phyloP scores from a whole-genome alignment of 2,113 vertebrate genomes.

The Cochlearius cochlearius region DNA sequence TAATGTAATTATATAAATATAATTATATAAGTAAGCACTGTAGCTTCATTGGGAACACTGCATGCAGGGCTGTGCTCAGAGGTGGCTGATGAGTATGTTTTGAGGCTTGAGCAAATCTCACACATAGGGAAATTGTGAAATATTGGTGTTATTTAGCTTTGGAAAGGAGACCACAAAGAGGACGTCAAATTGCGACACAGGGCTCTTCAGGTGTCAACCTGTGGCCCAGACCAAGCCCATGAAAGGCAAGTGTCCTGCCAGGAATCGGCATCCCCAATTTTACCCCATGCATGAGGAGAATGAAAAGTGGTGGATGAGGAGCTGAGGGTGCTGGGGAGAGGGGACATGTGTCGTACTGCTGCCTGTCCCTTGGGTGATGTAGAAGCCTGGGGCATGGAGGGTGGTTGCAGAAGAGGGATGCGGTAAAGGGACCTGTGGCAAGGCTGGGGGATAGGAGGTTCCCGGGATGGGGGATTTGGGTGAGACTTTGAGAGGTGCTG shows the following conservation, averaged over 20 bases:
- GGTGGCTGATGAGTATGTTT: not conserved
- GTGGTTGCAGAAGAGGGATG: not conserved
- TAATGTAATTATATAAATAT: conserved; percentile 43
- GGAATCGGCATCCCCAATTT: not conserved
- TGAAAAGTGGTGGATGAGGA: not conserved
- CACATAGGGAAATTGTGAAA: not conserved
- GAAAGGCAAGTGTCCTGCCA: not conserved
- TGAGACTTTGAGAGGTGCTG: not conserved
- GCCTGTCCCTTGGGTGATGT: not conserved
- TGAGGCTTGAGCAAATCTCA: not conserved
- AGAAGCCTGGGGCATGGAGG: not conserved
- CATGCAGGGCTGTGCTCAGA: not conserved
- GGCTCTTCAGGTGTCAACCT: not conserved
- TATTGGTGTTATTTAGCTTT: not conserved
- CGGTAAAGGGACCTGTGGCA: not conserved
- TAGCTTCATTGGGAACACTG: not conserved
- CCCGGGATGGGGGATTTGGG: not conserved
- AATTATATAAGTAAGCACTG: conserved; percentile 13
- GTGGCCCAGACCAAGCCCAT: not conserved
- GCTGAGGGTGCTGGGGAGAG: not conserved
- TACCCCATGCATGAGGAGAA: not conserved
- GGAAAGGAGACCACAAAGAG: not conserved
- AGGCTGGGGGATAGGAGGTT: not conserved
- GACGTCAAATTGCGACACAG: not conserved
- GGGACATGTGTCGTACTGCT: not conserved